Evolutionary conservation across 2,888 invertebrate species (phyloP), one percentile per base, ranked within the genome.

Genomic region (Pyrrhia umbra): DNA sequence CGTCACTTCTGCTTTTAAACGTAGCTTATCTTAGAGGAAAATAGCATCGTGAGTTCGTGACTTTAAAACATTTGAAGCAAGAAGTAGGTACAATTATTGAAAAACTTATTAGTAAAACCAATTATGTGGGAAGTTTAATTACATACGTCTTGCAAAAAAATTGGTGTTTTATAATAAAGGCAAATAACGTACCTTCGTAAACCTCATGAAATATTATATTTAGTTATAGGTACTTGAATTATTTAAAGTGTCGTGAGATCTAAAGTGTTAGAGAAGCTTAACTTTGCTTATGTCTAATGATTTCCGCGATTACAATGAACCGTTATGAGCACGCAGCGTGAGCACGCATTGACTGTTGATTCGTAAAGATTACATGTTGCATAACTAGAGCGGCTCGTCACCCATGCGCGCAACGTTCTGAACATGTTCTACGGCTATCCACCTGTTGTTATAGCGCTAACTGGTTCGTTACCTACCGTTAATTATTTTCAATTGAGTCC

Each of bases 331-430:
- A 90, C 86, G 89, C 84, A 79, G 55, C 81, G 71, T 77, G 81
- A 77, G 83, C 87, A 87, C 84, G 87, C 89, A 88, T 89, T 86
- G 88, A 87, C 88, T 88, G 85, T 87, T 88, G 90, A 86, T 88
- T 84, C 85, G 84, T 85, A 81, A 88, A 92, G 90, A 93, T 93
- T 89, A 91, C 85, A 72, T 80, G 79, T 93, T 93, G 88, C 92
- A 88, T 90, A 93, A 94, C 90, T 86, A 85, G 86, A 86, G 77
- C 85, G 88, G 87, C 88, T 88, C 79, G 51, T 47, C 51, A 69
- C 51, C 46, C 84, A 81, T 30, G 30, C 30, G 30, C 50, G 66
- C 73, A 49, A 66, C 86, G 83, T 85, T 88, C 85, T 76, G 79
- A 86, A 86, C 89, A 84, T 86, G 91, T 90, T 92, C 89, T 89